Conservation (phyloP, 2,888 invertebrate species). For the Xestia c-nigrum region DNA sequence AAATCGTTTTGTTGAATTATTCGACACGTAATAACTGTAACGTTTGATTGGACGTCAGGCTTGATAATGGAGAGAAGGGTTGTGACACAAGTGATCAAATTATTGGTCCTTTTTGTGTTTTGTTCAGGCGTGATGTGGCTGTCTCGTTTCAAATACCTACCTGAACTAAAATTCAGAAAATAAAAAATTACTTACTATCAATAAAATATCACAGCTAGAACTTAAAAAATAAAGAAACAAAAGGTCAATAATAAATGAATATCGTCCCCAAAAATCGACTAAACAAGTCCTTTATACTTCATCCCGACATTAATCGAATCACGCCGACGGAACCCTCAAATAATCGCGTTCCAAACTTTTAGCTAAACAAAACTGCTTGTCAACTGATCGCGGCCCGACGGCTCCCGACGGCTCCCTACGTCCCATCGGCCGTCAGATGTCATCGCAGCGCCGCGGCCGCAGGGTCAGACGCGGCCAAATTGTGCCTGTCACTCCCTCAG, state of each 20-base stretch:
- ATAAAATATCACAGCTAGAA: background rate
- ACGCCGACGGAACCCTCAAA: conserved; percentile 40
- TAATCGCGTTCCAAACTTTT: conserved; percentile 52
- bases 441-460: conserved; percentile 68
- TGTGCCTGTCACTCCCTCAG: conserved; percentile 77
- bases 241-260: background rate
- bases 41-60: conserved; percentile 54
- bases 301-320: conserved; percentile 36
- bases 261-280: background rate
- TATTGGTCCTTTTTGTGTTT: conserved; percentile 20
- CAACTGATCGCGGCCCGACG: conserved; percentile 55
- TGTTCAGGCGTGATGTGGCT: background rate
- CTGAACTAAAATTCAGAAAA: background rate
- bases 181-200: background rate
- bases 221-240: background rate
- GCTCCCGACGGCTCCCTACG: conserved; percentile 52
- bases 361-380: conserved; percentile 72
- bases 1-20: conserved; percentile 66
- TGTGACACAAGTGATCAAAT: conserved; percentile 24
- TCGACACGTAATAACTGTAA: conserved; percentile 61
- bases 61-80: conserved; percentile 40
- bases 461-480: conserved; percentile 78
- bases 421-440: conserved; percentile 68
- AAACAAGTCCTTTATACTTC: conserved; percentile 11
- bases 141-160: background rate